Conservation (phyloP, 2,888 invertebrate species). For the Metacarcinus magister region DNA sequence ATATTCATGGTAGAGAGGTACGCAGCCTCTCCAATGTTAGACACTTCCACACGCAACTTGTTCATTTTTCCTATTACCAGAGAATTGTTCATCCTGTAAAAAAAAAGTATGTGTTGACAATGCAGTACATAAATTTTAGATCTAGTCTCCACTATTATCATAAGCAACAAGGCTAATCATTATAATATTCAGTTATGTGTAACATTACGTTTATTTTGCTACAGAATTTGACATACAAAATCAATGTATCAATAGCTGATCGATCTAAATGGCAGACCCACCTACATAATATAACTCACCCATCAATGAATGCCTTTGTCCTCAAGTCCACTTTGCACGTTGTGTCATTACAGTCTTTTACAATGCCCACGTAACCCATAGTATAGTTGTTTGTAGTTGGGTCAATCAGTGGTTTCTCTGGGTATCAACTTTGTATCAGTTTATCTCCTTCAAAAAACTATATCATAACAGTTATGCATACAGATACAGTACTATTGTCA, state of each 20-base stretch:
- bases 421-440: neutral
- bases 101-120: neutral
- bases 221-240: neutral
- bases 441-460: neutral
- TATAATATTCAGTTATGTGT: neutral
- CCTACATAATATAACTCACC: neutral
- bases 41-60: slow-evolving; percentile 74
- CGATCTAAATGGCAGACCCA: no score
- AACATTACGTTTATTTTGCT: neutral
- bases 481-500: neutral
- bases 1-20: slow-evolving; percentile 80
- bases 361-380: slow-evolving; percentile 64
- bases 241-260: neutral
- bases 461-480: neutral
- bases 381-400: neutral
- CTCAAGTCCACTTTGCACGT: slow-evolving; percentile 74
- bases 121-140: neutral
- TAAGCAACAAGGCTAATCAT: neutral
- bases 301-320: slow-evolving; percentile 23
- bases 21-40: slow-evolving; percentile 81
- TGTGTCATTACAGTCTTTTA: slow-evolving; percentile 78
- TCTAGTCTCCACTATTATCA: neutral
- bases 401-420: slow-evolving; percentile 16
- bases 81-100: neutral
- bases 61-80: slow-evolving; percentile 63